Evolutionary conservation across 1,140 invertebrate genomes (phyloP), one percentile per base, ranked within the genome.

Genomic region (Papilio polyxenes): DNA sequence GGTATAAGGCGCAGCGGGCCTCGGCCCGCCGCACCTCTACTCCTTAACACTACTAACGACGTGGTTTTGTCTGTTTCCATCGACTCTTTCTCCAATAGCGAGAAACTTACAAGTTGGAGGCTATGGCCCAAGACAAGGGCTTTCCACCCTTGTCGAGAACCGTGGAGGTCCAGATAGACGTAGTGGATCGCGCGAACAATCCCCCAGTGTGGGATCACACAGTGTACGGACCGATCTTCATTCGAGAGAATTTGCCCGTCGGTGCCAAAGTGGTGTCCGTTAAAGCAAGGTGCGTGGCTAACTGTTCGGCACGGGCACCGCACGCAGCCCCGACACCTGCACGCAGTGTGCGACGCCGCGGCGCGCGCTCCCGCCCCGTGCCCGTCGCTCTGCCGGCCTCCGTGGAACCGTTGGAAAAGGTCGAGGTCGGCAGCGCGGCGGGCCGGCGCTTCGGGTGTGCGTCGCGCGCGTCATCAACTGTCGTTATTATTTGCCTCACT

Each of bases 171-270:
- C 97, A 98, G 95, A 98, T 99, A 96, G 98, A 99, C 96, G 98
- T 99, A 95, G 98, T 99, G 96, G 98, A 99, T 96, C 97, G 98
- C 95, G 97, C 97, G 88, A 99, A 98, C 97, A 99, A 99, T 96
- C 98, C 98, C 94, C 98, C 98, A 95, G 97, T 99, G 93, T 99
- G 98, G 98, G 98, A 98, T 95, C 97, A 98, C 96, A 96, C 97
- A 92, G 97, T 98, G 94, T 99, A 99, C 96, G 98, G 98, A 92
- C 98, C 98, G 91, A 98, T 98, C 96, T 98, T 97, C 97, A 98
- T 98, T 95, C 98, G 98, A 96, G 98, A 99, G 96, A 98, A 98
- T 96, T 97, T 98, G 96, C 97, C 98, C 95, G 98, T 99, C 94
- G 98, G 98, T 95, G 97, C 98, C 95, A 98, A 97, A 97, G 98